A percentile compares a stretch with the other conserved stretches of the same genome.
These are phyloP conservation scores for Poecilia gillii DNA, from an alignment of 2,797 vertebrate genomes.

Conservation along the genomic window DNA sequence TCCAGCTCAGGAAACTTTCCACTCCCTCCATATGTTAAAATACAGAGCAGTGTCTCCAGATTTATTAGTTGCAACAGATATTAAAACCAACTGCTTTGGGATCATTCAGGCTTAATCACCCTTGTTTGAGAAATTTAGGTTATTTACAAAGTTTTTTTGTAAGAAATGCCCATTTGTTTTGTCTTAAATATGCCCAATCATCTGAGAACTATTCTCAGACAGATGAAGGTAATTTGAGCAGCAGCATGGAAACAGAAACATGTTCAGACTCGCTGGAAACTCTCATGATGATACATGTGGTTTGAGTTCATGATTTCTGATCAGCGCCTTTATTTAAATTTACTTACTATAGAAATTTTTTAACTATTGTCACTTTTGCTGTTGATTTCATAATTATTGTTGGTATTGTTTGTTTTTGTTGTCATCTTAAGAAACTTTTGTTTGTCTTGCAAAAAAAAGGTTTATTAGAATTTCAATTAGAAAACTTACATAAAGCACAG, in stretches of 20 bases:
- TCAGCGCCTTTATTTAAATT: constrained; percentile 1
- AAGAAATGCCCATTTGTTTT: background rate
- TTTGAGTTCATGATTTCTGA: background rate
- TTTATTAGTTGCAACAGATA: background rate
- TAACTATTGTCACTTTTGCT: background rate
- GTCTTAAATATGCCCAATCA: background rate
- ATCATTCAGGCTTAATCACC: background rate
- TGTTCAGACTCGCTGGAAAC: constrained; percentile 32
- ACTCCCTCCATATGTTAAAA: constrained; percentile 44
- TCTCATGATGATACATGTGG: background rate
- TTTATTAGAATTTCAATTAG: background rate
- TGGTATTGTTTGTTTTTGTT: background rate
- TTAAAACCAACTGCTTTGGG: background rate
- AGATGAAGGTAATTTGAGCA: constrained; percentile 19
- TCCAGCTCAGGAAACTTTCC: constrained; percentile 49
- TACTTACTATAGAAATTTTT: background rate
- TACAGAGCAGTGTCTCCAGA: constrained; percentile 13
- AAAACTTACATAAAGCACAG: too few species aligned
- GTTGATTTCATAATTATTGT: background rate
- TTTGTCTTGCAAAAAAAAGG: too few species aligned
- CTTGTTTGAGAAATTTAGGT: background rate
- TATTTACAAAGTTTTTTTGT: background rate
- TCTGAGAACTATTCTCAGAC: constrained; percentile 13
- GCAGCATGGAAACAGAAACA: constrained; percentile 10
- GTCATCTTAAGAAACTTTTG: background rate